Conservation (phyloP, 2,888 invertebrate species). For the Rhamphomyia laevipes region DNA sequence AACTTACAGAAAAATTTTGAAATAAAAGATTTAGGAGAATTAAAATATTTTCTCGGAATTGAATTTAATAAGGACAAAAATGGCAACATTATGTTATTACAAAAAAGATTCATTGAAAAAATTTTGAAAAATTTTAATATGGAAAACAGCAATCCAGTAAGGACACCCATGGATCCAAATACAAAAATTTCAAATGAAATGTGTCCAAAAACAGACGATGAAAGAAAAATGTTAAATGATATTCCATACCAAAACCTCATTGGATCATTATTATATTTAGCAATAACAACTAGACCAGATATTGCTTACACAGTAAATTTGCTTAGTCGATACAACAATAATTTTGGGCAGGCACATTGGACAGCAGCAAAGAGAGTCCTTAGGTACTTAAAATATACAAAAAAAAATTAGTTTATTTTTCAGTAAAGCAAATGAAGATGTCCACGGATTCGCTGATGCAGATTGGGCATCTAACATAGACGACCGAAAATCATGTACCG, state of each 20-base stretch:
- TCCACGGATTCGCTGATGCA: background rate
- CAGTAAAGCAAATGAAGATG: background rate
- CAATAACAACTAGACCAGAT: slow-evolving; percentile 6
- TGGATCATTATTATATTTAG: slow-evolving; percentile 6
- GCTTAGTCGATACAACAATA: slow-evolving; percentile 5
- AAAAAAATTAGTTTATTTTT: background rate
- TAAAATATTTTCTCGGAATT: background rate
- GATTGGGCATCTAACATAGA: background rate
- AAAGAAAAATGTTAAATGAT: background rate
- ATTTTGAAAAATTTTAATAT: no score
- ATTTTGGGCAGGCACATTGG: slow-evolving; percentile 4
- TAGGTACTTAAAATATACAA: background rate
- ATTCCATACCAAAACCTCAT: background rate
- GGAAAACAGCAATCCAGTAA: background rate
- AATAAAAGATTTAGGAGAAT: background rate
- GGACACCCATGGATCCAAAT: background rate
- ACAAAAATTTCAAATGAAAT: background rate
- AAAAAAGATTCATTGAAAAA: no score
- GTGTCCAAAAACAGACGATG: background rate
- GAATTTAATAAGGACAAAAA: background rate
- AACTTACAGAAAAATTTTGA: background rate
- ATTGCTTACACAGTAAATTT: slow-evolving; percentile 3
- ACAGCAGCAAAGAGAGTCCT: slow-evolving; percentile 3
- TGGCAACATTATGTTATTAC: background rate
- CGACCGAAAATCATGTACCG: background rate